Conservation (phyloP, 2,797 vertebrate species). For the Dryobates pubescens region DNA sequence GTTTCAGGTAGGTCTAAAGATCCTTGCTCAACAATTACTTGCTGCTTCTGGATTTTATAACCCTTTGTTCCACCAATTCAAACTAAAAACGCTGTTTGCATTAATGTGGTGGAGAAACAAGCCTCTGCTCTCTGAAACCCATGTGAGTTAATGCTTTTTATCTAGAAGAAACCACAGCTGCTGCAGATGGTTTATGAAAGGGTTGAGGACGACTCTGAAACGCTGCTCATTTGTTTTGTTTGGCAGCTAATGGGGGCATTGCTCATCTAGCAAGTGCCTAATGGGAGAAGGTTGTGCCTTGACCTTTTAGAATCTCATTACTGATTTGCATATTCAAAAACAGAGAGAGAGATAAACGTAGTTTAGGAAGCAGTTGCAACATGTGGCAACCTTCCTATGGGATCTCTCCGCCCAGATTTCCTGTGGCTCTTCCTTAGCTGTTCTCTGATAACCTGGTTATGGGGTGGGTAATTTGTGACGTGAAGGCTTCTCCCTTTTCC, state of each 20-base stretch:
- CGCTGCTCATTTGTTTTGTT: background rate
- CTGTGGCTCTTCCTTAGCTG: background rate
- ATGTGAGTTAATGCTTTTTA: background rate
- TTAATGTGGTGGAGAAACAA: background rate
- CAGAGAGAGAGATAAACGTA: background rate
- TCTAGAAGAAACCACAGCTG: background rate
- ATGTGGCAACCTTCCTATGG: background rate
- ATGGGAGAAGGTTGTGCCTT: background rate
- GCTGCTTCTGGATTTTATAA: background rate
- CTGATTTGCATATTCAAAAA: background rate
- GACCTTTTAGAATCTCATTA: background rate
- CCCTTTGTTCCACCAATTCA: background rate
- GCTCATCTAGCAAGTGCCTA: background rate
- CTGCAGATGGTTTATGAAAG: background rate
- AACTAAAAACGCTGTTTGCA: background rate
- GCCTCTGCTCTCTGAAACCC: background rate
- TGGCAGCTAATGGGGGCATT: background rate
- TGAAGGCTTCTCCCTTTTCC: background rate
- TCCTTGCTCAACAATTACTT: background rate
- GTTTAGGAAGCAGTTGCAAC: background rate
- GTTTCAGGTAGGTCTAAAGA: background rate
- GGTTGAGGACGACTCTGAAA: background rate
- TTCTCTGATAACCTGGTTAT: background rate
- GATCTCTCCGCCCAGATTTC: background rate
- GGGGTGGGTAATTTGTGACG: background rate